Evolutionary conservation across 64 coral and sea anemone species (phyloP), one percentile per base, ranked within the genome.

Genomic region (Stylophora pistillata): DNA sequence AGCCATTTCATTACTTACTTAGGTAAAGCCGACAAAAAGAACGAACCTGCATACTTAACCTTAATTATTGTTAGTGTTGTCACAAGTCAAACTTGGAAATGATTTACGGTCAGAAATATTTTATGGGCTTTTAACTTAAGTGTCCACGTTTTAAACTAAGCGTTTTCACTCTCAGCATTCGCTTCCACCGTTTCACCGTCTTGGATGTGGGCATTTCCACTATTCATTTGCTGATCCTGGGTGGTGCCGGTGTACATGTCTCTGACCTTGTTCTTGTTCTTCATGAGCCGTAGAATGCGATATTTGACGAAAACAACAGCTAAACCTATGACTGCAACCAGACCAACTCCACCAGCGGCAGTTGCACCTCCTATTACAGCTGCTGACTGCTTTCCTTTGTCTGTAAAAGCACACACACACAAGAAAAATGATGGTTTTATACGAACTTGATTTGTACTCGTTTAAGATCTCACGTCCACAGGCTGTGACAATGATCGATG

Each of bases 291-390:
- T 53, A 37, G 33, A 68, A 83, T n/a, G 61, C 80, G 80, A 34
- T 53, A 83, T 34, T 83, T 83, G 33, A 83, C 80, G 16, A 83
- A 41, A 0, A 83, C 23, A 83, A 83, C 15, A 12, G 56, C 80
- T 5, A 68, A 31, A n/a, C 4, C 78, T 26, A 83, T 68, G 1
- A 83, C 25, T 26, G 60, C 27, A 69, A 68, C 31, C 31, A 83
- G 61, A 21, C 58, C 62, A 54, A 83, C 7, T 53, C 80, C 80
- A 47, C 80, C 80, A 52, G 32, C 80, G 21, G 61, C 61, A 6
- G 31, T 34, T 11, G 59, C 61, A n/a, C 80, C 80, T 26, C 32
- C 59, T 27, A 83, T 83, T 20, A 83, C 34, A 47, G 60, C 80
- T n/a, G 80, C 80, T 65, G 64, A 62, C 68, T 83, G 61, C 13